Percentiles rank a stretch among this genome's conserved stretches.
phyloP scores from a whole-genome alignment of 2,888 invertebrate genomes.

The Branchellion lobata region DNA sequence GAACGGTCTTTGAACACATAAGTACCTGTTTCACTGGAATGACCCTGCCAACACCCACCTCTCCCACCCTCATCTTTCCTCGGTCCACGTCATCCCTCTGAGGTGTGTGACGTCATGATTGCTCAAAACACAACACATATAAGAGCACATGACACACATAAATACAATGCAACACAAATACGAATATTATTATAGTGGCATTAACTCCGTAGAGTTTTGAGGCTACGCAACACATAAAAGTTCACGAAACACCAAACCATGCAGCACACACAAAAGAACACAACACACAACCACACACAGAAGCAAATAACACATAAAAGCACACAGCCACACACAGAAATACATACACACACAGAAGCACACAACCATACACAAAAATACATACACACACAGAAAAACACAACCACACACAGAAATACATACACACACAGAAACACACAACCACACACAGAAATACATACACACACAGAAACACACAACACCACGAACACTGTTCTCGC shows the following conservation, averaged over 20 bases:
- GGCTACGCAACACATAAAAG: too few species aligned
- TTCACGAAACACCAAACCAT: background rate
- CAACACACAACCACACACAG: background rate
- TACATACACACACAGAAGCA: too few species aligned
- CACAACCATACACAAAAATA: too few species aligned
- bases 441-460: too few species aligned
- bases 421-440: too few species aligned
- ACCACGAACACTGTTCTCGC: conserved; percentile 3
- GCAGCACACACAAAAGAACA: background rate
- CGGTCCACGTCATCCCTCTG: conserved; percentile 64
- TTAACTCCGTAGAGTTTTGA: too few species aligned
- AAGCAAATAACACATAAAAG: background rate
- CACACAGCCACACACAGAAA: background rate
- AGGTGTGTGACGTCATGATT: background rate
- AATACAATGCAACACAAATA: too few species aligned
- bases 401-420: background rate
- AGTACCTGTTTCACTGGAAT: conserved; percentile 86
- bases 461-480: background rate
- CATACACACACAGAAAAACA: background rate
- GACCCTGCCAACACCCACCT: conserved; percentile 84
- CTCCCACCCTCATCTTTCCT: conserved; percentile 69
- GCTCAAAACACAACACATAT: background rate
- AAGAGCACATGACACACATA: background rate
- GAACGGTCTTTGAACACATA: too few species aligned
- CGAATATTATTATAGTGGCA: too few species aligned